phyloP scores from a whole-genome alignment of 1,140 invertebrate genomes.

The Vanessa tameamea region DNA sequence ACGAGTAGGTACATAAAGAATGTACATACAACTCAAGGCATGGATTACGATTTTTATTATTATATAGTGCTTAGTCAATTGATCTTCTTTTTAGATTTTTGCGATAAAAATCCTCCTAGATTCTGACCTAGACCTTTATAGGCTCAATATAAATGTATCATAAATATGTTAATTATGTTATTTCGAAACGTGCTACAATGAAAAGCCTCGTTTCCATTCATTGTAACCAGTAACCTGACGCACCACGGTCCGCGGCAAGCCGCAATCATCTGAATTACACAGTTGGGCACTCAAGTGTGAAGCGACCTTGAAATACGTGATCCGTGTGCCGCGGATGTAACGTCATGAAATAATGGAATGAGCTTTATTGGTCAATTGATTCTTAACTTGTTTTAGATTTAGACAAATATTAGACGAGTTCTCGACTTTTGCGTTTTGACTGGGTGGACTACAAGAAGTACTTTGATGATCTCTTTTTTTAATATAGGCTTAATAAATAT shows the following conservation, averaged over 20 bases:
- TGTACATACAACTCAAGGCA: too few species aligned
- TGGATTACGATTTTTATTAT: too few species aligned
- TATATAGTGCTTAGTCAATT: too few species aligned
- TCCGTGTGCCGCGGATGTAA: background rate
- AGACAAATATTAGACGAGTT: background rate
- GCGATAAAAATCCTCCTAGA: too few species aligned
- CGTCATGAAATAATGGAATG: constrained; percentile 9
- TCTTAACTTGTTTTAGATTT: background rate
- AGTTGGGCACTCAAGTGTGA: constrained; percentile 37
- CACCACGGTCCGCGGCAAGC: background rate
- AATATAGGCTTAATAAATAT: too few species aligned
- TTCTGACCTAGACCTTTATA: too few species aligned
- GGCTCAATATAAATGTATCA: too few species aligned
- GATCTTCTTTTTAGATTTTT: too few species aligned
- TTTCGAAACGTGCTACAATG: background rate
- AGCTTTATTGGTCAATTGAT: background rate
- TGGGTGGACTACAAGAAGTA: too few species aligned
- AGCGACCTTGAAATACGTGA: constrained; percentile 37
- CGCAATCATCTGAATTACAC: constrained; percentile 30
- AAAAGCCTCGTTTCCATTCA: background rate
- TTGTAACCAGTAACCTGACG: background rate
- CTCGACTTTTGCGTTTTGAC: too few species aligned
- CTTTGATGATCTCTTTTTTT: too few species aligned
- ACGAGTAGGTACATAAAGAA: too few species aligned
- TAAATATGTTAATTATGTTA: background rate